Evolutionary conservation across 1,140 invertebrate species (phyloP), one percentile per base, ranked within the genome.

Genomic region (Pararge aegeria): DNA sequence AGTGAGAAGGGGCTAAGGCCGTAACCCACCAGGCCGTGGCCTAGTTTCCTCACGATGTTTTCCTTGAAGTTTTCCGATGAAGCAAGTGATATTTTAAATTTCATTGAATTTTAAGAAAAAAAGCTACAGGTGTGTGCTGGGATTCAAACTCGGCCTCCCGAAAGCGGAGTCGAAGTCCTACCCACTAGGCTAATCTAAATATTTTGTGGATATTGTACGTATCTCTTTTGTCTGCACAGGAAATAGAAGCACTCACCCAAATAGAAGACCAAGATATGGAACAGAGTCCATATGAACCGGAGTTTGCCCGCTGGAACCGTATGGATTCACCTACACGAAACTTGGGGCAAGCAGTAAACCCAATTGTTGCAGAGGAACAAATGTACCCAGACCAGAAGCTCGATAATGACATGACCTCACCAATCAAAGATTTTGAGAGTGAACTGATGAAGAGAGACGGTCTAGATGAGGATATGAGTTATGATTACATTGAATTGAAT

Each of bases 181-280:
- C n/a, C n/a, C n/a, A n/a, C n/a, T n/a, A n/a, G n/a, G n/a, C n/a
- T n/a, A n/a, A n/a, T n/a, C n/a, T n/a, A 27, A 27, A 27, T 9
- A 27, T 27, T 38, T 38, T n/a, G n/a, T n/a, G n/a, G n/a, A n/a
- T n/a, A n/a, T n/a, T n/a, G n/a, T n/a, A n/a, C n/a, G n/a, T n/a
- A 4, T 38, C 4, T 38, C 13, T 38, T 20, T n/a, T 34, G 7
- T 34, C 42, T 29, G 6, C n/a, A 15, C 40, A 61, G 58, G 58
- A 61, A 55, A 61, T 61, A 30, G 34, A 61, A 2, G 9, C 55
- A 0, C 54, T 61, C 16, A 61, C 54, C n/a, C 58, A 54, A 24
- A 40, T 61, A 34, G 52, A 55, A 21, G 10, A 48, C 19, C 58
- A 34, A 27, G 58, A 61, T 15, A 27, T 53, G 2, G 51, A 54